These are phyloP conservation scores for Morpho achilles DNA, from an alignment of 2,888 invertebrate genomes.

Conservation along the genomic window DNA sequence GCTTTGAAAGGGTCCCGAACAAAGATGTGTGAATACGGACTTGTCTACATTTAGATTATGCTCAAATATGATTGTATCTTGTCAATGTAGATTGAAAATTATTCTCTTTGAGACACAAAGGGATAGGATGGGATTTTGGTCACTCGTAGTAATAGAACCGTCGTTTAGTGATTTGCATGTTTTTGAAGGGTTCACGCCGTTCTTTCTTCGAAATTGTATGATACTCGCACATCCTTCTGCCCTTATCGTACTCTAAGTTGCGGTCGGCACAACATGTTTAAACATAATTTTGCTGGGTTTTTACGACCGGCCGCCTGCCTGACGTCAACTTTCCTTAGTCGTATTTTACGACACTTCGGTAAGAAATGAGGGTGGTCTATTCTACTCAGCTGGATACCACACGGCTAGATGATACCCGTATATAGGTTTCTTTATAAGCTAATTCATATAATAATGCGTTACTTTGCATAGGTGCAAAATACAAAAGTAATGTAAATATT, in stretches of 20 bases:
- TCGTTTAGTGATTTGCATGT: neutral
- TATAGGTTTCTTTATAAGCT: neutral
- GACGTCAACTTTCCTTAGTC: no score
- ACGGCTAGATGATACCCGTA: no score
- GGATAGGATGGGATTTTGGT: neutral
- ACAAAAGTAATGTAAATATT: neutral
- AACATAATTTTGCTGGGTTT: no score
- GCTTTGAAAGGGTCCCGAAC: conserved; percentile 43
- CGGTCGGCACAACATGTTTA: no score
- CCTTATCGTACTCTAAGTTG: no score
- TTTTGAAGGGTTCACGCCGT: no score
- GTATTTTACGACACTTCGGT: no score
- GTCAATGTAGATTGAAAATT: conserved; percentile 21
- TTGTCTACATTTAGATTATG: conserved; percentile 30
- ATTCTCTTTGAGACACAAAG: conserved; percentile 7
- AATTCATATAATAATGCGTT: neutral
- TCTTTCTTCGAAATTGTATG: no score
- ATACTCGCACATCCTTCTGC: no score
- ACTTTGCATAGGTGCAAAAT: neutral
- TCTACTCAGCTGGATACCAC: no score
- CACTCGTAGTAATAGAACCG: neutral
- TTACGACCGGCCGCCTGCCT: no score
- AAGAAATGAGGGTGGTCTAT: no score
- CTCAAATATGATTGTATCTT: conserved; percentile 34
- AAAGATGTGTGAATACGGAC: conserved; percentile 37